A percentile compares a stretch with the other conserved stretches of the same genome.
Conservation (phyloP, 1,140 invertebrate genomes). For the Pseudomyrmex flavicornis region DNA sequence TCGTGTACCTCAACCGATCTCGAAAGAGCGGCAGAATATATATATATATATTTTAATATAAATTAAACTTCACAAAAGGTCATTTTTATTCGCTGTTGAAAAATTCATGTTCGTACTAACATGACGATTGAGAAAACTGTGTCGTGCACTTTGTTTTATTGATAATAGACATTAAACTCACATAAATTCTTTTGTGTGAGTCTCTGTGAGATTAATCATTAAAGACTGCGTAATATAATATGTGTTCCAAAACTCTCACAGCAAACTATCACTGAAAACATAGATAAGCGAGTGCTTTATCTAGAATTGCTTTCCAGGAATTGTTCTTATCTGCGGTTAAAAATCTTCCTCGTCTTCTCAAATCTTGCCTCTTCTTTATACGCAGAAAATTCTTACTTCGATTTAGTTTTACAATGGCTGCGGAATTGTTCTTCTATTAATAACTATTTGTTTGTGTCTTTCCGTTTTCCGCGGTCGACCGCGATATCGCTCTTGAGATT, state of each 20-base stretch:
- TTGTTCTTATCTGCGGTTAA: constrained; percentile 23
- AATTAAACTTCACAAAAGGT: constrained; percentile 13
- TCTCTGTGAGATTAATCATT: background rate
- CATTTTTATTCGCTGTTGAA: background rate
- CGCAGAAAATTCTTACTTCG: background rate
- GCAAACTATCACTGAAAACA: background rate
- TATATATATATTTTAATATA: constrained; percentile 29
- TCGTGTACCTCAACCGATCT: constrained; percentile 29
- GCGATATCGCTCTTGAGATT: too few relatives aligned
- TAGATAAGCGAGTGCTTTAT: constrained; percentile 26
- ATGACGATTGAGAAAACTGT: background rate
- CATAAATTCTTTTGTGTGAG: background rate
- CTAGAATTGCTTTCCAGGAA: constrained; percentile 12
- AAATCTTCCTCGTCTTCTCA: background rate
- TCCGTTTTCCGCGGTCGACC: background rate
- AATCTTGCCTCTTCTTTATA: background rate
- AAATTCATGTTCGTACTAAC: background rate
- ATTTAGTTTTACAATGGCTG: background rate
- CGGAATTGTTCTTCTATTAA: constrained; percentile 1
- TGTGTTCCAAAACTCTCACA: background rate
- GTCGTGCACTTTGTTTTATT: background rate
- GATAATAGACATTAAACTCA: constrained; percentile 1
- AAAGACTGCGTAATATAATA: background rate
- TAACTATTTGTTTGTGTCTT: constrained; percentile 12
- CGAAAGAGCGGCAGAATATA: constrained; percentile 2